phyloP scores from a whole-genome alignment of 2,888 invertebrate species.

The Agrotis segetum region DNA sequence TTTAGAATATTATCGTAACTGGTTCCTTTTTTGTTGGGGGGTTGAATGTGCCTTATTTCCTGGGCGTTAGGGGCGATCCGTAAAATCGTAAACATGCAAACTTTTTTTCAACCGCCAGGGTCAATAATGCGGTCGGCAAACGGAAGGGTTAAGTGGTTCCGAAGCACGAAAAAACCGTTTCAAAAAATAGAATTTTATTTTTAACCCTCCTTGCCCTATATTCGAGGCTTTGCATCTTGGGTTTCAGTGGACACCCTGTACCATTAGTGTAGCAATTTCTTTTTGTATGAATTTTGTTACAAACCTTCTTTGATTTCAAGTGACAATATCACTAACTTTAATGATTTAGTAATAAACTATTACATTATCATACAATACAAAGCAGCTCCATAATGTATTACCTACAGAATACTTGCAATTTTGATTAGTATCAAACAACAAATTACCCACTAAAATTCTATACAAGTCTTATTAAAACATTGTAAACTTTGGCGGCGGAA shows the following conservation, averaged over 20 bases:
- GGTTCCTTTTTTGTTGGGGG: conserved; percentile 67
- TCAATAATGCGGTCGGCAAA: conserved; percentile 62
- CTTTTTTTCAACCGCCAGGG: conserved; percentile 53
- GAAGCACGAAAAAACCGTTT: conserved; percentile 33
- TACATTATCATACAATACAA: conserved; percentile 22
- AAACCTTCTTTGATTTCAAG: not conserved
- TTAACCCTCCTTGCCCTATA: conserved; percentile 8
- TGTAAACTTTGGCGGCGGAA: conserved; percentile 4
- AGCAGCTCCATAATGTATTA: not conserved
- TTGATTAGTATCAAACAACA: not conserved
- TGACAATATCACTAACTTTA: not conserved
- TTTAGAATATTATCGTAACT: conserved; percentile 79
- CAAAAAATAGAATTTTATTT: conserved; percentile 34
- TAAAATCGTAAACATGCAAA: conserved; percentile 58
- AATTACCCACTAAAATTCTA: conserved; percentile 8
- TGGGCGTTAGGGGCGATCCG: conserved; percentile 44
- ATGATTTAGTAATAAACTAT: not conserved
- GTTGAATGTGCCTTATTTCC: conserved; percentile 67
- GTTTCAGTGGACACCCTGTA: not conserved
- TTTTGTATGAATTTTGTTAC: too few species aligned
- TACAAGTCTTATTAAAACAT: not conserved
- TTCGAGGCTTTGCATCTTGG: not conserved
- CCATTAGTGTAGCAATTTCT: too few species aligned
- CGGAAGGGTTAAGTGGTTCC: conserved; percentile 58
- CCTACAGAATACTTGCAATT: conserved; percentile 5